phyloP scores from a whole-genome alignment of 1,140 invertebrate species.

The Ectropis grisescens region DNA sequence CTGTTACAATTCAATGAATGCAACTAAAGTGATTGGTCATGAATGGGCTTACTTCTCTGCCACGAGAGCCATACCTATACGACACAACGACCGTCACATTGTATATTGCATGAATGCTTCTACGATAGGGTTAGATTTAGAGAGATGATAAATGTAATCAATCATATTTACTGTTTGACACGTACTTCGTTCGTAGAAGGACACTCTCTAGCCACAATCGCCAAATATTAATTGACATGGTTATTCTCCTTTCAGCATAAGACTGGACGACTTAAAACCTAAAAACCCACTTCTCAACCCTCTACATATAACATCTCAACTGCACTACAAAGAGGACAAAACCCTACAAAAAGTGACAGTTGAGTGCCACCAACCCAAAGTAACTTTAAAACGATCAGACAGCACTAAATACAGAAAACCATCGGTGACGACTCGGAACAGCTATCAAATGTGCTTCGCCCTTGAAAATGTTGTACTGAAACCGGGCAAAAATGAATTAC shows the following conservation, averaged over 20 bases:
- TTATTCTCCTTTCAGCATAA: conserved; percentile 49
- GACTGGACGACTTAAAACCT: conserved; percentile 73
- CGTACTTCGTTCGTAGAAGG: too few species aligned
- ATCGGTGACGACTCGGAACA: conserved; percentile 63
- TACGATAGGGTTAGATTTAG: too few species aligned
- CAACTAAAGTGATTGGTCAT: too few species aligned
- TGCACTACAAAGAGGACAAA: conserved; percentile 86
- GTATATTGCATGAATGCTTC: too few species aligned
- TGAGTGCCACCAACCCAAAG: conserved; percentile 72
- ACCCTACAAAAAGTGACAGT: conserved; percentile 77
- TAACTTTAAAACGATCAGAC: conserved; percentile 72
- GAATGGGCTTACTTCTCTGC: too few species aligned
- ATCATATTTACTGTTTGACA: too few species aligned
- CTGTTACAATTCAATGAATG: too few species aligned
- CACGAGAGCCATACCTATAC: too few species aligned
- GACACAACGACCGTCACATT: too few species aligned
- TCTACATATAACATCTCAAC: conserved; percentile 77
- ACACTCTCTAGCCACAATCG: too few species aligned
- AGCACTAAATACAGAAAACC: conserved; percentile 73
- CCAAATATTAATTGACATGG: conserved; percentile 3
- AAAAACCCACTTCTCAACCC: conserved; percentile 71
- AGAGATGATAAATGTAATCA: too few species aligned
- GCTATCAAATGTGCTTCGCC: conserved; percentile 75
- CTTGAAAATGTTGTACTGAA: conserved; percentile 66
- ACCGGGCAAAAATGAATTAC: conserved; percentile 82